Evolutionary conservation across 92 coral and sea anemone species (phyloP).

Genomic region (Epizoanthus stellaris): DNA sequence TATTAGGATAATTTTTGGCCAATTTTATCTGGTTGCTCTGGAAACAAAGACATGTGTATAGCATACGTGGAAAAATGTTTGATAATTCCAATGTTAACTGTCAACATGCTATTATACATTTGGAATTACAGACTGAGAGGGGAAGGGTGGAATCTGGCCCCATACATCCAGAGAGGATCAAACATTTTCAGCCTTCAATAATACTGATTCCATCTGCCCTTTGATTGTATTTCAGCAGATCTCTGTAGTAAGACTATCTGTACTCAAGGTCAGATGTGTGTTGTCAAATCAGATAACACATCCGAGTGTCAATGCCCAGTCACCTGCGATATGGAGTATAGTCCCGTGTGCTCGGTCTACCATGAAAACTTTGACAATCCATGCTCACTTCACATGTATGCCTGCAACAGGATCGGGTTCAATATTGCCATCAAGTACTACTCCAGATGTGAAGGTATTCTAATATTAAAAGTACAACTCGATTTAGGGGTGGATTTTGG

Average conservation of each 20-base stretch:
- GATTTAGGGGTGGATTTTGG: too few relatives aligned
- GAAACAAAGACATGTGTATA: too few relatives aligned
- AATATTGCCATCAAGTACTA: conserved; percentile 27
- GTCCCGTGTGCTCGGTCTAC: conserved; percentile 29
- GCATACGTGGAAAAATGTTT: too few relatives aligned
- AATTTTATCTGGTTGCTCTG: too few relatives aligned
- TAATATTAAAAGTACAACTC: too few relatives aligned
- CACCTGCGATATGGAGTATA: conserved; percentile 5
- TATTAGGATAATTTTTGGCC: too few relatives aligned
- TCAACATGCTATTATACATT: too few relatives aligned
- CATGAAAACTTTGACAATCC: conserved; percentile 20
- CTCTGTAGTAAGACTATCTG: conserved; percentile 3
- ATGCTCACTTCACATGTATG: conserved; percentile 30
- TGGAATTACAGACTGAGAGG: too few relatives aligned
- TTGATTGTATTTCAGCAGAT: conserved; percentile 5
- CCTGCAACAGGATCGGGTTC: conserved; percentile 25
- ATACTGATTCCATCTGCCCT: background rate
- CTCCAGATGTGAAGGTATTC: conserved; percentile 23
- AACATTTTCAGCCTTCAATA: background rate
- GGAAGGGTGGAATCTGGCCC: background rate
- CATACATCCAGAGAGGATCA: background rate
- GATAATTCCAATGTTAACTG: too few relatives aligned
- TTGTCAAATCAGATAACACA: conserved; percentile 15
- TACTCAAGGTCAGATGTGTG: conserved; percentile 31
- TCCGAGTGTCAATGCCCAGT: conserved; percentile 30